Conservation (phyloP, 2,113 vertebrate species). For the Rissa tridactyla region DNA sequence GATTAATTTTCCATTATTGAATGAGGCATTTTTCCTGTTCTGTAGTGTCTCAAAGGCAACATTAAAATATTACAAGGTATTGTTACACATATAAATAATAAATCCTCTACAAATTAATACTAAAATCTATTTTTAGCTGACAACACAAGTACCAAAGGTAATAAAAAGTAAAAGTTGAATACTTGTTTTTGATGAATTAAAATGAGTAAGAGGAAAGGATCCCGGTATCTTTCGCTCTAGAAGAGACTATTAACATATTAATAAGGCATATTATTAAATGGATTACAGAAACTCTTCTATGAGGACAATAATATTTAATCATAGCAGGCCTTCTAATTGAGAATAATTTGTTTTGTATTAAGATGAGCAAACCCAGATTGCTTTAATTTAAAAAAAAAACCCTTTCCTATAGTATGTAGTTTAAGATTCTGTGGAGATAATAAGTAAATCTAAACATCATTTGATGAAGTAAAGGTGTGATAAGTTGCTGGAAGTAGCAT, state of each 20-base stretch:
- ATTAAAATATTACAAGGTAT: neutral
- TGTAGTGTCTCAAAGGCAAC: neutral
- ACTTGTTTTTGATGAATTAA: slow-evolving; percentile 44
- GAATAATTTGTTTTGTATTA: neutral
- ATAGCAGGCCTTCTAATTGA: neutral
- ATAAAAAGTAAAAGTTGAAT: neutral
- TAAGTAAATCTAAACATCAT: neutral
- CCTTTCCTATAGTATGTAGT: neutral
- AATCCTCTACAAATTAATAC: neutral
- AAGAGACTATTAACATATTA: neutral
- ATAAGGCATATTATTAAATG: neutral
- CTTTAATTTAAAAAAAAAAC: neutral
- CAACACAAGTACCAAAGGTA: neutral
- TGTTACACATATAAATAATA: neutral
- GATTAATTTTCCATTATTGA: neutral
- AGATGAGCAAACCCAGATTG: neutral
- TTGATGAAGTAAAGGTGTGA: neutral
- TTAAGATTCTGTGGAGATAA: neutral
- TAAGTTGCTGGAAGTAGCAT: neutral
- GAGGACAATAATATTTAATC: neutral
- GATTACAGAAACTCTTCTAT: neutral
- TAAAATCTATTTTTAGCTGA: slow-evolving; percentile 34
- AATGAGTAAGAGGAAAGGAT: neutral
- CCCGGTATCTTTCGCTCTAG: neutral
- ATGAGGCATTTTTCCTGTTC: neutral